Conservation (phyloP, 2,797 vertebrate species). For the Chrysolophus pictus region DNA sequence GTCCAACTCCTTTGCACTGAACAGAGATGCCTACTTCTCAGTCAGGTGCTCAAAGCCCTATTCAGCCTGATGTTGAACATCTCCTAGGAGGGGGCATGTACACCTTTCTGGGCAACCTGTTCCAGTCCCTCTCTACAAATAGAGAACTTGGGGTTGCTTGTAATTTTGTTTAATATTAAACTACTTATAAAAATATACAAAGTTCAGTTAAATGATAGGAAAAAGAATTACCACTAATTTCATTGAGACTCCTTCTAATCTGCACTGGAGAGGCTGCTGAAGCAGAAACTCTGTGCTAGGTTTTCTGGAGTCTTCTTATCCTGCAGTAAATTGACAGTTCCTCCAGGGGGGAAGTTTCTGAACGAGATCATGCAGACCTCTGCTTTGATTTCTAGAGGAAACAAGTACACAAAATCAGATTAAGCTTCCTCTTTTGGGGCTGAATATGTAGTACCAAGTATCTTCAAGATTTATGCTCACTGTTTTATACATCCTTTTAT, state of each 20-base stretch:
- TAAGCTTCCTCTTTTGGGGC: background rate
- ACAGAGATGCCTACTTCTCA: no score
- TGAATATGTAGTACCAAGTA: background rate
- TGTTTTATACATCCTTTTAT: background rate
- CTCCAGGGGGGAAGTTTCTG: background rate
- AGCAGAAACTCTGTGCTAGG: background rate
- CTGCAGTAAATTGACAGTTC: background rate
- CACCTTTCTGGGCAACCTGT: no score
- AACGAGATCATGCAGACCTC: background rate
- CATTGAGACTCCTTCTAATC: background rate
- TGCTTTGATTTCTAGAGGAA: background rate
- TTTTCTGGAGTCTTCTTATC: background rate
- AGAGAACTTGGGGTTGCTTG: background rate
- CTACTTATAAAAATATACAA: slow-evolving; percentile 15
- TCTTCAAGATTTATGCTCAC: background rate
- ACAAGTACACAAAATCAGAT: background rate
- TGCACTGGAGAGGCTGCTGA: background rate
- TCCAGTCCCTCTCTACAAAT: no score
- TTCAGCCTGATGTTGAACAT: no score
- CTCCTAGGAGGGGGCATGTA: no score
- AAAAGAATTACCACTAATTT: background rate
- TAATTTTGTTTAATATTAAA: slow-evolving; percentile 17
- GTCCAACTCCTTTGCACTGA: no score
- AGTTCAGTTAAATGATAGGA: background rate
- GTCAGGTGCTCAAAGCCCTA: no score